These are phyloP conservation scores for Lamproptera curius DNA, from an alignment of 2,888 invertebrate genomes.

Conservation along the genomic window DNA sequence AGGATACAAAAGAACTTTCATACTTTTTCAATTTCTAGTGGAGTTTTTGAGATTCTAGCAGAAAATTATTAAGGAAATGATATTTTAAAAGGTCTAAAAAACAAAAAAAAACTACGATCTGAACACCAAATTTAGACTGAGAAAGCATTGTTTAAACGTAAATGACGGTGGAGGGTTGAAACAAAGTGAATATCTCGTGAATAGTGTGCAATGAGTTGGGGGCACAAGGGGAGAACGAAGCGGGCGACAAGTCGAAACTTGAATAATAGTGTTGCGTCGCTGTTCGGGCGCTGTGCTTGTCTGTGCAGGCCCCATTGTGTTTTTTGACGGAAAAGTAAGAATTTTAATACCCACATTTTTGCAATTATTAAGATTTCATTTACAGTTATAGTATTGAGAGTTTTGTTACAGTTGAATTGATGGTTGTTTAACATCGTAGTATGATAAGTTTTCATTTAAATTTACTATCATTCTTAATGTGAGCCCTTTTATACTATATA, in stretches of 20 bases:
- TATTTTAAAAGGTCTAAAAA: too few species aligned
- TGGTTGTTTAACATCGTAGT: conserved; percentile 1
- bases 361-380: conserved; percentile 1
- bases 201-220: neutral
- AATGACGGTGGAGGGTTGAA: conserved; percentile 43
- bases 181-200: conserved; percentile 11
- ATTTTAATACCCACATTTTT: conserved; percentile 12
- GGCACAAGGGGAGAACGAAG: conserved; percentile 23
- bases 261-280: conserved; percentile 17
- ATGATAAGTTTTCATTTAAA: conserved; percentile 3
- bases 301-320: conserved; percentile 13
- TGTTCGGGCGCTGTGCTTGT: conserved; percentile 16
- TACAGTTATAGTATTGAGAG: conserved; percentile 5
- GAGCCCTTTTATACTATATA: conserved; percentile 2
- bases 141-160: too few species aligned
- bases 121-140: too few species aligned
- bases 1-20: too few species aligned
- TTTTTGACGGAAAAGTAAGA: conserved; percentile 14
- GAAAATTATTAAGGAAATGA: too few species aligned
- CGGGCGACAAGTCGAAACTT: conserved; percentile 19
- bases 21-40: too few species aligned
- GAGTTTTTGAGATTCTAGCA: too few species aligned
- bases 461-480: conserved; percentile 1
- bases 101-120: too few species aligned
- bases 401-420: conserved; percentile 3